A percentile compares a stretch with the other conserved stretches of the same genome.
Evolutionary conservation across 1,140 invertebrate genomes (phyloP).

Genomic region (Mylabris phalerata): DNA sequence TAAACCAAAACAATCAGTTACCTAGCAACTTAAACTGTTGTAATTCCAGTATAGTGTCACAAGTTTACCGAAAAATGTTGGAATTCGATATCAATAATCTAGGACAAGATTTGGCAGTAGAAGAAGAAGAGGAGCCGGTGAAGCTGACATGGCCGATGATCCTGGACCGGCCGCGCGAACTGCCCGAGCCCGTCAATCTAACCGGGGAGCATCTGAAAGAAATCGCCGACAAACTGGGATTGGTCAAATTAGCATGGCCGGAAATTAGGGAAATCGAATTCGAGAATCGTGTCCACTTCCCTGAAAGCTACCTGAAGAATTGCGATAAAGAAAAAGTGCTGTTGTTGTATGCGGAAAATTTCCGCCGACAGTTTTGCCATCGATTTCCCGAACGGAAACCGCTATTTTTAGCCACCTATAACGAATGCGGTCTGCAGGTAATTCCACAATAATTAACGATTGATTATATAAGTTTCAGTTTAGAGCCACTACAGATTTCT

Average conservation of each 20-base stretch:
- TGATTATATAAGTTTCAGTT: not conserved
- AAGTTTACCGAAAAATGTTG: no score
- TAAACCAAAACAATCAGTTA: no score
- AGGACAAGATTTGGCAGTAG: slow-evolving; percentile 11
- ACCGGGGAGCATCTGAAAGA: slow-evolving; percentile 40
- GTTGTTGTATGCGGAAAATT: slow-evolving; percentile 73
- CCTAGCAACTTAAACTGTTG: no score
- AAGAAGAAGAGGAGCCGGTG: slow-evolving; percentile 27
- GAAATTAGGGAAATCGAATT: slow-evolving; percentile 46
- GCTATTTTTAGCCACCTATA: slow-evolving; percentile 66
- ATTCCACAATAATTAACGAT: not conserved
- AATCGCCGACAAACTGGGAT: slow-evolving; percentile 44
- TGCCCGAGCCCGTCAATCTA: slow-evolving; percentile 33
- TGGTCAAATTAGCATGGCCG: slow-evolving; percentile 49
- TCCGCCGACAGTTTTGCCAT: slow-evolving; percentile 67
- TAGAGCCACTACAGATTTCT: not conserved
- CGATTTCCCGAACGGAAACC: slow-evolving; percentile 62
- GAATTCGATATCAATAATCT: no score
- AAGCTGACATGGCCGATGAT: slow-evolving; percentile 8
- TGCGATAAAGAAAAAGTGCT: slow-evolving; percentile 71
- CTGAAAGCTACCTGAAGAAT: slow-evolving; percentile 64
- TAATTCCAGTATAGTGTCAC: no score
- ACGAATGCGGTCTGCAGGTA: slow-evolving; percentile 62
- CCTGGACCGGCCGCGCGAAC: slow-evolving; percentile 28
- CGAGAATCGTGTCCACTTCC: slow-evolving; percentile 51